Percentiles rank a stretch among this genome's conserved stretches.
Conservation (phyloP, 2,797 vertebrate genomes). For the Anomalospiza imberbis region DNA sequence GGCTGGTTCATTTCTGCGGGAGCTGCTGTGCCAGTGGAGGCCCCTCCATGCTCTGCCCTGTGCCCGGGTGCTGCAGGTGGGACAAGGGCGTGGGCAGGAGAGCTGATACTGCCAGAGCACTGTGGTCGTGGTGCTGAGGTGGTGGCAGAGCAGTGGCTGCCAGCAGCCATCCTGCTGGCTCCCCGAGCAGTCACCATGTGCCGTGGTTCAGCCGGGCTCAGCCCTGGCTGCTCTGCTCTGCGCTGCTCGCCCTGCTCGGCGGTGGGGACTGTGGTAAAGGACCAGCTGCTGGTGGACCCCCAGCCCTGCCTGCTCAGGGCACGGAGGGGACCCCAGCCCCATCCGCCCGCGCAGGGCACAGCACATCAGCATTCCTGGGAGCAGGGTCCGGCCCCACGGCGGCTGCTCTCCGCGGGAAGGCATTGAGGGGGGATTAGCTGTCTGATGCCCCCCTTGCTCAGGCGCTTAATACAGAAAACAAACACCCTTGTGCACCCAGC, state of each 20-base stretch:
- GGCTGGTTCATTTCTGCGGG: neutral
- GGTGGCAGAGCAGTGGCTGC: neutral
- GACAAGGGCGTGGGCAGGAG: neutral
- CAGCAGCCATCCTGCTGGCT: rapidly evolving
- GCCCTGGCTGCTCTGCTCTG: neutral
- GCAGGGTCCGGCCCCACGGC: neutral
- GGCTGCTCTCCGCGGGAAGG: neutral
- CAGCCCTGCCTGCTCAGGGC: neutral
- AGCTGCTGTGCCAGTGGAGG: rapidly evolving
- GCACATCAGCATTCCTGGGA: constrained; percentile 61
- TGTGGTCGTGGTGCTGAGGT: rapidly evolving
- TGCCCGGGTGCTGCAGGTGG: neutral
- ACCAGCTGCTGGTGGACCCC: neutral
- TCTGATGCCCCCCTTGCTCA: constrained; percentile 36
- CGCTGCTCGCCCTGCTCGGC: rapidly evolving
- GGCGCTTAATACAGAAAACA: constrained; percentile 54
- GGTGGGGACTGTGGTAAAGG: rapidly evolving
- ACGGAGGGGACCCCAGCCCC: neutral
- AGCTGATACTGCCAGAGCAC: rapidly evolving
- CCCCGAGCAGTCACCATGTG: rapidly evolving
- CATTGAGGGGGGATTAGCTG: constrained; percentile 58
- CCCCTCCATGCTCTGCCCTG: neutral
- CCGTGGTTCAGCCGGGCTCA: rapidly evolving
- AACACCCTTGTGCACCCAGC: constrained; percentile 38
- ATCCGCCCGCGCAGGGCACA: neutral